Evolutionary conservation across 2,113 vertebrate species (phyloP).

Genomic region (Myrmophylax atrothorax): DNA sequence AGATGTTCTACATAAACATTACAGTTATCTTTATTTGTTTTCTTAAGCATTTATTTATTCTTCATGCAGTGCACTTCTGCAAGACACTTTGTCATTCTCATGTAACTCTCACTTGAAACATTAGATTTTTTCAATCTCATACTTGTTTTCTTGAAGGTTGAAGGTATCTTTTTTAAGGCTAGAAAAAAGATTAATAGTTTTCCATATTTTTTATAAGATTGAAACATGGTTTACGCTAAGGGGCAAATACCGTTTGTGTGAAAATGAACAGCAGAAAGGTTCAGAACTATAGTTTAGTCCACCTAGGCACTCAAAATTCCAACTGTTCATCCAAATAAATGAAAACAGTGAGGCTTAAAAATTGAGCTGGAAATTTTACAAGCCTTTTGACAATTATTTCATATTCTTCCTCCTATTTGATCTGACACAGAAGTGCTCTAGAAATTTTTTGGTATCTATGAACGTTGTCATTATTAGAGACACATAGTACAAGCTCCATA

Average conservation of each 20-base stretch:
- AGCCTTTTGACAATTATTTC: background rate
- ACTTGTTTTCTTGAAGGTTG: background rate
- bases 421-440: background rate
- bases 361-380: background rate
- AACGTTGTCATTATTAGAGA: background rate
- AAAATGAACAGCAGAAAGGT: background rate
- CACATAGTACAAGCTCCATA: background rate
- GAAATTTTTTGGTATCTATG: background rate
- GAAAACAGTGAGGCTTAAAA: background rate
- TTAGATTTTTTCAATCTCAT: background rate
- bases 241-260: background rate
- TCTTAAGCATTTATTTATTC: background rate
- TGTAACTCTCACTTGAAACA: background rate
- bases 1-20: background rate
- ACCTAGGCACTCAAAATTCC: background rate
- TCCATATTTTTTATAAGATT: background rate
- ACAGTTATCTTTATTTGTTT: background rate
- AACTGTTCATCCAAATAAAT: background rate
- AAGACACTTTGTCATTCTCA: background rate
- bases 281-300: background rate
- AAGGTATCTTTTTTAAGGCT: background rate
- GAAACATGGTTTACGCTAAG: background rate
- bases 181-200: background rate
- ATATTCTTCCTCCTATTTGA: background rate
- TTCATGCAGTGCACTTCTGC: background rate